Percentiles rank a stretch among this genome's conserved stretches.
Conservation (phyloP, 2,888 invertebrate genomes). For the Oscheius onirici region DNA sequence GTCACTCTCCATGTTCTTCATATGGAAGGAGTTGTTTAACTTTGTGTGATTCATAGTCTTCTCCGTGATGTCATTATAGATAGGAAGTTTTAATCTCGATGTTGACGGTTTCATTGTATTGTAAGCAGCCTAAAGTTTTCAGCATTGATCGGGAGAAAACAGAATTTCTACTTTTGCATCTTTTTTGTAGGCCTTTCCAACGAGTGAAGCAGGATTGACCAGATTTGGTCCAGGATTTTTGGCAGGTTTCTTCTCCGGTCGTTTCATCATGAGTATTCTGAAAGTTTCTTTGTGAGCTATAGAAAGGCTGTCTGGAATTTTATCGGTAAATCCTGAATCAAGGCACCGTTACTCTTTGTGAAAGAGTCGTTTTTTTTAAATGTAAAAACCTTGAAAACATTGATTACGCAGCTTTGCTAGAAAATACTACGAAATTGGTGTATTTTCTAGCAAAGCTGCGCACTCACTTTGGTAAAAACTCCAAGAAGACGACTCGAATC, state of each 20-base stretch:
- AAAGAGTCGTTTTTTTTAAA: too few relatives aligned
- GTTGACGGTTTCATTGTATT: conserved; percentile 14
- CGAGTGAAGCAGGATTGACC: conserved; percentile 46
- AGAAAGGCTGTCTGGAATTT: background rate
- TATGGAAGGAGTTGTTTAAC: conserved; percentile 46
- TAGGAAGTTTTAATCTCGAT: conserved; percentile 24
- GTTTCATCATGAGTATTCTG: conserved; percentile 64
- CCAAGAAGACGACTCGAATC: conserved; percentile 67
- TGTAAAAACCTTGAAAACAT: too few relatives aligned
- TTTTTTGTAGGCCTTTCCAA: conserved; percentile 46
- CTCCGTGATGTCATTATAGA: conserved; percentile 36
- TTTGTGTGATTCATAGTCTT: conserved; percentile 45
- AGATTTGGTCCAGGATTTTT: conserved; percentile 29
- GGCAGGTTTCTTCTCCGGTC: conserved; percentile 56
- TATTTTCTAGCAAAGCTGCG: background rate
- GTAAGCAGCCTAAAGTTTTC: conserved; percentile 25
- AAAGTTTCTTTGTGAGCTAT: background rate
- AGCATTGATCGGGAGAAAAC: too few relatives aligned
- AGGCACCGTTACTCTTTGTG: too few relatives aligned
- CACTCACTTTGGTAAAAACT: conserved; percentile 65
- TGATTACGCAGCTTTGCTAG: too few relatives aligned
- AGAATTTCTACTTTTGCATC: conserved; percentile 49
- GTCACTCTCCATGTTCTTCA: conserved; percentile 40
- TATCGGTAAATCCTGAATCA: too few relatives aligned
- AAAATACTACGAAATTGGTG: too few relatives aligned